Base-by-base conservation (phyloP, 92 coral and sea anemone species). In the Umimayanthus kanabou region DNA sequence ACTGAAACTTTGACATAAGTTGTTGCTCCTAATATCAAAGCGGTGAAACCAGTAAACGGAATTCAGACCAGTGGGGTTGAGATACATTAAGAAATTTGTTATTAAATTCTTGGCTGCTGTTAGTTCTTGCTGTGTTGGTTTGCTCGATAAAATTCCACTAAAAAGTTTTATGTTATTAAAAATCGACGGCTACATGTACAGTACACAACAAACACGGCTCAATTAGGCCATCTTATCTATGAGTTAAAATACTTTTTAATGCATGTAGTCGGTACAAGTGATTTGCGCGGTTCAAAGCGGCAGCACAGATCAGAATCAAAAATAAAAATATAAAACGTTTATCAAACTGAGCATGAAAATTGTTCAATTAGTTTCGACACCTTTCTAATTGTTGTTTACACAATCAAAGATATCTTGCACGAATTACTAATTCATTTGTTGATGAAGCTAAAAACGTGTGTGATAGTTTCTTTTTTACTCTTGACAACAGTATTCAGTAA, bases 321-420 rank as follows among this genome's bases (percentile, higher is more conserved):
- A 72, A 39, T 39, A 72, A 72, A 29, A 39, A 28, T 2, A 33
- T 20, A 75, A 75, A 75, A 39, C 25, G 79, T 75, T 39, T 39
- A 75, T 75, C 79, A 75, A 61, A 61, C 58, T 53, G 20, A 61
- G n/a, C 69, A 18, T 75, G 79, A 6, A 7, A 22, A 39, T 75
- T 75, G 78, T 16, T 37, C 9, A 15, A 23, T 39, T 18, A 40
- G 10, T 20, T 39, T 75, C 79, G 39, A 75, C 79, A 75, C 53
- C 14, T 10, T 75, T 22, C 49, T 75, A 75, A 75, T 75, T 75
- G 79, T 3, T 75, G 79, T 75, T 75, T 39, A 75, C 30, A 75
- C 47, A 75, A 37, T 9, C 26, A 39, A 75, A 75, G 26, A 1
- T 4, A 75, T 75, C 79, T 75, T 10, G 25, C n/a, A 75, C 53